Conservation (phyloP, 2,113 vertebrate species). For the Rafetus swinhoei region DNA sequence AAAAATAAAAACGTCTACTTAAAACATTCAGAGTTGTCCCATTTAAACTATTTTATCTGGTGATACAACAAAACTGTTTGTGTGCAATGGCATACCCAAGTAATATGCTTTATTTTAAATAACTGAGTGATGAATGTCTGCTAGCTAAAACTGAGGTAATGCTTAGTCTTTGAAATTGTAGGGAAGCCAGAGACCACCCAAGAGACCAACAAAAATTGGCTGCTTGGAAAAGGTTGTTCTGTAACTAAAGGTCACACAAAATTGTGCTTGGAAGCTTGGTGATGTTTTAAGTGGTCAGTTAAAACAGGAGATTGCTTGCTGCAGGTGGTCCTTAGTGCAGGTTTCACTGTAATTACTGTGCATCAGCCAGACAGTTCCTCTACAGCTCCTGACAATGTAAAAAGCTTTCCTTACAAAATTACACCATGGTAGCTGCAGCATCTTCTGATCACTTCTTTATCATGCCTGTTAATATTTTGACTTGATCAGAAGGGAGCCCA, state of each 20-base stretch:
- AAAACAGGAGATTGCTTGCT: conserved; percentile 7
- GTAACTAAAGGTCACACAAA: conserved; percentile 56
- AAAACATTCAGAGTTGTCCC: background rate
- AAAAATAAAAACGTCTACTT: background rate
- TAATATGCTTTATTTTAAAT: conserved; percentile 15
- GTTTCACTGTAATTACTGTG: background rate
- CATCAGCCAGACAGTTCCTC: background rate
- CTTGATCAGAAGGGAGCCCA: background rate
- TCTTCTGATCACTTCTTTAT: background rate
- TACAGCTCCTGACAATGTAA: background rate
- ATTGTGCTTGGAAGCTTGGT: background rate
- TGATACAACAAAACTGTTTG: background rate
- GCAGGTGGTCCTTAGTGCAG: conserved; percentile 3
- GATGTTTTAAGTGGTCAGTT: background rate
- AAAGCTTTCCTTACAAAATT: background rate
- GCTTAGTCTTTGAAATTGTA: conserved; percentile 53
- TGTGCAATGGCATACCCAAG: background rate
- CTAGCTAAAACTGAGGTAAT: conserved; percentile 55
- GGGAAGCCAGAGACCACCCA: conserved; percentile 56
- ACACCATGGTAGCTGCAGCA: background rate
- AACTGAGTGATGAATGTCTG: conserved; percentile 39
- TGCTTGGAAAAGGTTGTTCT: conserved; percentile 48
- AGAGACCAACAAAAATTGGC: conserved; percentile 51
- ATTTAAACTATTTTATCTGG: conserved; percentile 6
- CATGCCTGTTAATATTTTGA: background rate